A percentile compares a stretch with the other conserved stretches of the same genome.
Evolutionary conservation across 2,113 vertebrate genomes (phyloP).

Genomic region (Tachysurus fulvidraco): DNA sequence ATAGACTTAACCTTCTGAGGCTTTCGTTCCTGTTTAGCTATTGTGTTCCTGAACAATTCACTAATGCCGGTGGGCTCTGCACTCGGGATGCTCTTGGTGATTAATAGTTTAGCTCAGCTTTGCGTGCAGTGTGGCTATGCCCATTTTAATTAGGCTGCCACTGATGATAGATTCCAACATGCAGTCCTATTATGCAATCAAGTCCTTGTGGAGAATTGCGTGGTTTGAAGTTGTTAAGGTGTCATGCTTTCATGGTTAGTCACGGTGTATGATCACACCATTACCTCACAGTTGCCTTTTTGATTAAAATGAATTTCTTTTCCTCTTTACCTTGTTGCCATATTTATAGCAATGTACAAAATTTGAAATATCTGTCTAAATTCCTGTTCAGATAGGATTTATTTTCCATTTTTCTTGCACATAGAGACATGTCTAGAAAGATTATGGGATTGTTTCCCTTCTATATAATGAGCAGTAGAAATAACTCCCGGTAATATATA

Average conservation of each 20-base stretch:
- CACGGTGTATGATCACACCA: not conserved
- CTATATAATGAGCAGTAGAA: not conserved
- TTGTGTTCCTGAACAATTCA: slow-evolving; percentile 26
- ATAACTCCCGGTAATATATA: not conserved
- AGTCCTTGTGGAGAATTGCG: not conserved
- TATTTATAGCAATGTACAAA: not conserved
- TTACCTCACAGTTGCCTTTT: slow-evolving; percentile 2
- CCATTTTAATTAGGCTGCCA: slow-evolving; percentile 48
- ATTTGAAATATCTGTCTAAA: not conserved
- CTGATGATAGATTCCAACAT: slow-evolving; percentile 44
- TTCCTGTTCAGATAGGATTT: not conserved
- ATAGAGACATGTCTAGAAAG: not conserved
- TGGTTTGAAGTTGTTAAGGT: not conserved
- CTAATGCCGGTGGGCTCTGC: slow-evolving; percentile 25
- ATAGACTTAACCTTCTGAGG: slow-evolving; percentile 11
- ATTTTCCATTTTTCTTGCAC: not conserved
- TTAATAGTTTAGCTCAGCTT: slow-evolving; percentile 36
- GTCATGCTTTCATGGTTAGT: not conserved
- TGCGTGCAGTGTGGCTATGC: slow-evolving; percentile 12
- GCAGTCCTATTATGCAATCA: slow-evolving; percentile 31
- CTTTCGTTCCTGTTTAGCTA: slow-evolving; percentile 30
- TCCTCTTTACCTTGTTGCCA: not conserved
- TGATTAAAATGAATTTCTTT: not conserved
- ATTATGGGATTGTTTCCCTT: not conserved
- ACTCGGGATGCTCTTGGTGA: slow-evolving; percentile 18